phyloP scores from a whole-genome alignment of 2,113 vertebrate species.

The Aramus guarauna region DNA sequence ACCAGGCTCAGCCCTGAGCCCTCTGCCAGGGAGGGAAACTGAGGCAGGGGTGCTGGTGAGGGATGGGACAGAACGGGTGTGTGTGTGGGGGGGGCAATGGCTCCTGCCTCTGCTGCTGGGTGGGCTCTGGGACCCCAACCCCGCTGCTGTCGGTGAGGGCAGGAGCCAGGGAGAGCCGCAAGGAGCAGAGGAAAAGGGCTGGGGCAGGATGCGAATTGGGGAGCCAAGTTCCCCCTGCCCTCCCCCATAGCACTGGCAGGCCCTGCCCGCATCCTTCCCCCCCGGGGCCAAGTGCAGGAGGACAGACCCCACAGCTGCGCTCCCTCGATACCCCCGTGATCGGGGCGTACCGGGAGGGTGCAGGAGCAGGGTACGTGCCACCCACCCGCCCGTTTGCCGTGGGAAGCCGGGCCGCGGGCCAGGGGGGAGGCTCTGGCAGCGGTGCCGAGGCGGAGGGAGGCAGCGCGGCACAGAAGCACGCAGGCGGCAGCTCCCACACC shows the following conservation, averaged over 20 bases:
- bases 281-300: background rate
- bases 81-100: fast-evolving
- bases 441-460: background rate
- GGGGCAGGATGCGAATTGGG: background rate
- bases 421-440: background rate
- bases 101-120: background rate
- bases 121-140: background rate
- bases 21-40: background rate
- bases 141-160: background rate
- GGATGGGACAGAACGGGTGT: background rate
- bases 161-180: background rate
- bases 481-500: background rate
- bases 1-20: no score
- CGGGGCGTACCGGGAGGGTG: fast-evolving
- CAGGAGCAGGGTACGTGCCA: fast-evolving
- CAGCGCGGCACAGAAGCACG: background rate
- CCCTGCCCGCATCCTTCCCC: background rate
- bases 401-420: background rate
- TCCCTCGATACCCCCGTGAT: fast-evolving
- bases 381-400: fast-evolving
- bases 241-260: fast-evolving
- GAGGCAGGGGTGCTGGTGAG: background rate
- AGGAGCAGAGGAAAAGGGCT: background rate
- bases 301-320: fast-evolving
- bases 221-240: fast-evolving